Percentiles rank a stretch among this genome's conserved stretches.
phyloP scores from a whole-genome alignment of 2,113 vertebrate genomes.

The Hemichromis elongatus region DNA sequence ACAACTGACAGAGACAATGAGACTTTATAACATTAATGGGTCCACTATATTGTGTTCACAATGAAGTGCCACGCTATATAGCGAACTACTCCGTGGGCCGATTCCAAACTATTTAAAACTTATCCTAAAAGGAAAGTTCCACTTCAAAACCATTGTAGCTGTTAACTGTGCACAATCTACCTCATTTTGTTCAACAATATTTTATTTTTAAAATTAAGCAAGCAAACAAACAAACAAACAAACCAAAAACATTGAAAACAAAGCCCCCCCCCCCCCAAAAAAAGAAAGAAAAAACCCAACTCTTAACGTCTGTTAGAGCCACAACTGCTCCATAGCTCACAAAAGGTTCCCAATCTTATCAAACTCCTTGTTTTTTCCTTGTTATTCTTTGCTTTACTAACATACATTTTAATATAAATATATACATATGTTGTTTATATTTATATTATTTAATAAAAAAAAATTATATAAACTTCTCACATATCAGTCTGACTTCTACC shows the following conservation, averaged over 20 bases:
- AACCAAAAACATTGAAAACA: rapidly evolving
- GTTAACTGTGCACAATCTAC: too few relatives aligned
- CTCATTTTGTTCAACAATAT: background rate
- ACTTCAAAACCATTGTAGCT: background rate
- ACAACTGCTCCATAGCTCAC: background rate
- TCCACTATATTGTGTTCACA: slow-evolving; percentile 38
- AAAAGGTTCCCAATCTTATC: background rate
- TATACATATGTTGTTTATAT: too few relatives aligned
- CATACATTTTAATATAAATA: background rate
- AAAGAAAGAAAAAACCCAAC: background rate
- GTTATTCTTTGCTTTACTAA: background rate
- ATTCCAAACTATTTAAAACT: background rate
- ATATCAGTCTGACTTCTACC: too few relatives aligned
- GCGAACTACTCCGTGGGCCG: background rate
- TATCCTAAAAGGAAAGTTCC: background rate
- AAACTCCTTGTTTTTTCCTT: background rate
- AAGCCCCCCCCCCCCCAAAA: background rate
- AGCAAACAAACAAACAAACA: background rate
- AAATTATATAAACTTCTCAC: too few relatives aligned
- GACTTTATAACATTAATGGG: slow-evolving; percentile 57
- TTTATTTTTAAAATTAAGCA: background rate
- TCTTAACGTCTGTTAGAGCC: background rate
- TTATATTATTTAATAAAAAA: too few relatives aligned
- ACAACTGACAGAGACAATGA: slow-evolving; percentile 63
- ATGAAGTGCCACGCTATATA: slow-evolving; percentile 3